A percentile compares a stretch with the other conserved stretches of the same genome.
These are phyloP conservation scores for Dolichallabes microphthalmus DNA, from an alignment of 2,113 vertebrate genomes.

Conservation along the genomic window DNA sequence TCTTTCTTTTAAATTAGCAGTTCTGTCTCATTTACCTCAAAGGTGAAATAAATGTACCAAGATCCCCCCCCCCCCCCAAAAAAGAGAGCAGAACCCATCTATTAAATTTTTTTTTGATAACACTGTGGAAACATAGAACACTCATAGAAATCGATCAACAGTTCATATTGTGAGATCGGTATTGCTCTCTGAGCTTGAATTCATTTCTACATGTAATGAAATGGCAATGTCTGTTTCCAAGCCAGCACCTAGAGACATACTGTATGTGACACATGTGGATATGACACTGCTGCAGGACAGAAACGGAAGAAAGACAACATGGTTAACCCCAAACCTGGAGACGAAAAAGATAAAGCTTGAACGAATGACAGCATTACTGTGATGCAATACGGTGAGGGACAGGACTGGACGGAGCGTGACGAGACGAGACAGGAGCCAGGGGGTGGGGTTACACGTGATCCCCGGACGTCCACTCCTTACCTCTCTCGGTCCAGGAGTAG, in stretches of 20 bases:
- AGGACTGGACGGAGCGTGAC: constrained; percentile 39
- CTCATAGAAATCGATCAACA: background rate
- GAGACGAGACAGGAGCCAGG: constrained; percentile 4
- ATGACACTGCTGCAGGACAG: constrained; percentile 26
- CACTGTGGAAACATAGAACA: background rate
- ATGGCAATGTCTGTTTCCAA: background rate
- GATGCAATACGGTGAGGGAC: constrained; percentile 39
- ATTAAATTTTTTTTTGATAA: background rate
- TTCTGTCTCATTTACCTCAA: background rate
- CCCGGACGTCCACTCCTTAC: constrained; percentile 69
- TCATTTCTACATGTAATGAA: background rate
- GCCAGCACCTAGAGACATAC: background rate
- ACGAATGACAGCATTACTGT: constrained; percentile 18
- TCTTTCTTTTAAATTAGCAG: background rate
- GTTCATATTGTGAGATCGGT: background rate
- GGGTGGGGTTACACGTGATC: background rate
- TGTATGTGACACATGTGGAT: background rate
- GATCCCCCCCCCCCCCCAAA: too few relatives aligned
- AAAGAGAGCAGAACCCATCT: background rate
- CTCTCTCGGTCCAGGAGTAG: constrained; percentile 76
- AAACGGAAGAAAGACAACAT: constrained; percentile 13
- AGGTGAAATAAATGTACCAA: background rate
- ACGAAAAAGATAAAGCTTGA: constrained; percentile 1
- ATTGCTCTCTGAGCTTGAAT: background rate
- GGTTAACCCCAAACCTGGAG: constrained; percentile 33